These are phyloP conservation scores for Trissolcus brochymenae DNA, from an alignment of 2,888 invertebrate genomes.

Conservation along the genomic window DNA sequence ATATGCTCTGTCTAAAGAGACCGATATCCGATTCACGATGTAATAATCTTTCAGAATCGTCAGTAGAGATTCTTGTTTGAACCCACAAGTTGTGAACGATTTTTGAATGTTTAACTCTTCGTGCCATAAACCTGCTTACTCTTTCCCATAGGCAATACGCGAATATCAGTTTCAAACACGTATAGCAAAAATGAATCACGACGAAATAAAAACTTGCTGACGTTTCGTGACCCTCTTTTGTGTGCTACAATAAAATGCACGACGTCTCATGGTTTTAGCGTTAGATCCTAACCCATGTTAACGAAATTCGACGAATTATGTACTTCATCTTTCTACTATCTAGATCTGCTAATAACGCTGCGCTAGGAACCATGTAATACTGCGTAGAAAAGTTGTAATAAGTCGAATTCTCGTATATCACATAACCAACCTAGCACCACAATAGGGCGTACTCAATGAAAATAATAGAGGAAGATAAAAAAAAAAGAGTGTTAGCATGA, in stretches of 20 bases:
- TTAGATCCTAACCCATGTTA: constrained; percentile 42
- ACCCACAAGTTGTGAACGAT: constrained; percentile 20
- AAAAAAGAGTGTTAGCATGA: constrained; percentile 21
- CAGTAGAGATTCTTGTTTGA: constrained; percentile 9
- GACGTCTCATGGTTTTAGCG: constrained; percentile 41
- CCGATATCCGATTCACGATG: constrained; percentile 21
- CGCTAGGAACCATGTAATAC: constrained; percentile 22
- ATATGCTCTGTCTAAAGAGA: constrained; percentile 9
- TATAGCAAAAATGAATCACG: not conserved
- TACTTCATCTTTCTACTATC: constrained; percentile 36
- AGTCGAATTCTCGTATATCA: constrained; percentile 47
- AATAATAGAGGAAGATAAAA: constrained; percentile 15
- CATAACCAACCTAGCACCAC: constrained; percentile 56
- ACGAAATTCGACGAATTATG: constrained; percentile 50
- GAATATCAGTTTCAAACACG: constrained; percentile 12
- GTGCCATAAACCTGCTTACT: constrained; percentile 53
- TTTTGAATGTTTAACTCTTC: constrained; percentile 48
- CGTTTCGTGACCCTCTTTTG: no score
- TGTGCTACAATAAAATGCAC: constrained; percentile 20
- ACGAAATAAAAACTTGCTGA: not conserved
- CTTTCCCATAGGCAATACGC: constrained; percentile 40
- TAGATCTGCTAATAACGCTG: constrained; percentile 25
- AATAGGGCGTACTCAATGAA: constrained; percentile 49
- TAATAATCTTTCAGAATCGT: constrained; percentile 35
- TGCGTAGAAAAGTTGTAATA: constrained; percentile 36